These are phyloP conservation scores for Ceratosolen fusciceps DNA, from an alignment of 1,140 invertebrate genomes.

Conservation along the genomic window DNA sequence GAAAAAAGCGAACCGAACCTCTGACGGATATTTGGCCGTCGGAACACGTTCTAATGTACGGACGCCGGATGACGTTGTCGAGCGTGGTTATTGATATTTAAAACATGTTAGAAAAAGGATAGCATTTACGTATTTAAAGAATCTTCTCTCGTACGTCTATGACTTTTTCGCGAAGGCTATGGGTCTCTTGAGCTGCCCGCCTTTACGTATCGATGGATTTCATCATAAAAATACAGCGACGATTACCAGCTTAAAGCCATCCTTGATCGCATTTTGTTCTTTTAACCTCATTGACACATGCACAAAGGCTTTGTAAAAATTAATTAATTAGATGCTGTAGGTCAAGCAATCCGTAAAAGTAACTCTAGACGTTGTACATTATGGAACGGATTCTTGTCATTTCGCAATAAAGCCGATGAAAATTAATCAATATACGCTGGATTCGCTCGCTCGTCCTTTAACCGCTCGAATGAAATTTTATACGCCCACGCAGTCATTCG, in stretches of 20 bases:
- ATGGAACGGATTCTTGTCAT: not conserved
- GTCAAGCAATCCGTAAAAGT: not conserved
- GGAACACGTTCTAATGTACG: no score
- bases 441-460: no score
- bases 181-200: not conserved
- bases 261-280: slow-evolving; percentile 41
- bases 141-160: slow-evolving; percentile 29
- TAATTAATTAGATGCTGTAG: slow-evolving; percentile 10
- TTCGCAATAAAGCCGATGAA: not conserved
- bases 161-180: slow-evolving; percentile 10
- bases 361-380: not conserved
- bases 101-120: not conserved
- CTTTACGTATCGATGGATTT: slow-evolving; percentile 12
- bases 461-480: no score
- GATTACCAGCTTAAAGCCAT: slow-evolving; percentile 23
- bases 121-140: slow-evolving; percentile 3
- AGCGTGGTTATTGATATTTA: no score
- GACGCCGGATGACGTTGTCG: no score
- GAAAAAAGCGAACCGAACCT: no score
- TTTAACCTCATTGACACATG: not conserved
- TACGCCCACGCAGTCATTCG: no score
- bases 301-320: not conserved
- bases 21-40: no score
- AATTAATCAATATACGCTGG: not conserved
- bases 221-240: slow-evolving; percentile 40